These are phyloP conservation scores for Silurus lanzhouensis DNA, from an alignment of 2,797 vertebrate species.

Conservation along the genomic window DNA sequence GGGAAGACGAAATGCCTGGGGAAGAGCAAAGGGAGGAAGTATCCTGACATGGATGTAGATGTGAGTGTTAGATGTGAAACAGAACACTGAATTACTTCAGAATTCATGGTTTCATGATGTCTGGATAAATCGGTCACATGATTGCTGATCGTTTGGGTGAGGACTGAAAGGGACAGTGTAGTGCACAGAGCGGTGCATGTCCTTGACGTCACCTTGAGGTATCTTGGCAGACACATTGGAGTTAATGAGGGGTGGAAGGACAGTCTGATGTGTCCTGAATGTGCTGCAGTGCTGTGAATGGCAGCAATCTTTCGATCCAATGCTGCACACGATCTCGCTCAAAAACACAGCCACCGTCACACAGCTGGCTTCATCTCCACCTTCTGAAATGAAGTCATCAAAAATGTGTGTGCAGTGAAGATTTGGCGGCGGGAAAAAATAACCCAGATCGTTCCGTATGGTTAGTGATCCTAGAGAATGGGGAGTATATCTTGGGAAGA, in stretches of 20 bases:
- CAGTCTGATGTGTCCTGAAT: conserved; percentile 51
- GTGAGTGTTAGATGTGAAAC: conserved; percentile 71
- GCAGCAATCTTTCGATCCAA: conserved; percentile 30
- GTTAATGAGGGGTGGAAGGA: conserved; percentile 61
- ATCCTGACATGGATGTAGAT: conserved; percentile 95
- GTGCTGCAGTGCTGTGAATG: conserved; percentile 29
- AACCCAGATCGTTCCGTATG: neutral
- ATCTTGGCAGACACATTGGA: conserved; percentile 55
- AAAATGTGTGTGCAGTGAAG: neutral
- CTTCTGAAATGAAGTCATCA: conserved; percentile 28
- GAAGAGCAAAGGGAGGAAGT: conserved; percentile 96
- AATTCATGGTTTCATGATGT: neutral
- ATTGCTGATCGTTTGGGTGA: neutral
- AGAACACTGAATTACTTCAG: neutral
- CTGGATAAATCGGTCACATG: neutral
- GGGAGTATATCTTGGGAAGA: neutral
- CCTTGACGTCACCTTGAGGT: conserved; percentile 59
- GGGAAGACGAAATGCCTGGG: conserved; percentile 97
- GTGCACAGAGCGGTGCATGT: conserved; percentile 36
- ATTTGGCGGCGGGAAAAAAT: neutral
- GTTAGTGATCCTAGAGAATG: neutral
- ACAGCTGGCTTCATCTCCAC: neutral
- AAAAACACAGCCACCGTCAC: conserved; percentile 13
- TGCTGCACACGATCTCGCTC: neutral
- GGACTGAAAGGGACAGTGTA: neutral